A percentile compares a stretch with the other conserved stretches of the same genome.
These are phyloP conservation scores for Noctuana brunneofusca DNA, from an alignment of 2,888 invertebrate species.

Conservation along the genomic window DNA sequence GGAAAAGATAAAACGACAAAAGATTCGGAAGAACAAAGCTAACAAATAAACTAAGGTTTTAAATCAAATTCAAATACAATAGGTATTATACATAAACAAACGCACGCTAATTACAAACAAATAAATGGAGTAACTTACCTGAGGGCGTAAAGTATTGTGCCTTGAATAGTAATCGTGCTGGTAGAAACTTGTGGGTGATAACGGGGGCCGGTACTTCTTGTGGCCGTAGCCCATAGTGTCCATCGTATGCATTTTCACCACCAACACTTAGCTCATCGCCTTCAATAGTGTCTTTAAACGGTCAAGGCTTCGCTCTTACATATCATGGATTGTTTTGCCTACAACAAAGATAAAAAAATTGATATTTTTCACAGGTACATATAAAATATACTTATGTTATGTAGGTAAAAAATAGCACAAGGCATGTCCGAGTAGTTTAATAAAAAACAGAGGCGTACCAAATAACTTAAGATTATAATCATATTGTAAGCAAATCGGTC, in stretches of 20 bases:
- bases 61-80: too few relatives aligned
- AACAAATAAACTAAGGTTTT: too few relatives aligned
- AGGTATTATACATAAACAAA: too few relatives aligned
- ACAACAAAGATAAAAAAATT: constrained; percentile 23
- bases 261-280: constrained; percentile 15
- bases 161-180: constrained; percentile 81
- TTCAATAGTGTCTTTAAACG: constrained; percentile 5
- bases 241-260: constrained; percentile 77
- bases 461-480: too few relatives aligned
- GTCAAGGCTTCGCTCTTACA: constrained; percentile 35
- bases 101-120: too few relatives aligned
- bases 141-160: constrained; percentile 76
- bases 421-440: too few relatives aligned
- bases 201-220: constrained; percentile 84
- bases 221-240: constrained; percentile 85
- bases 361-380: background rate
- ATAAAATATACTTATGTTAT: too few relatives aligned
- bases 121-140: constrained; percentile 53
- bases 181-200: constrained; percentile 84
- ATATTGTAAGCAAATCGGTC: too few relatives aligned
- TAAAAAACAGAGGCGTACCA: too few relatives aligned
- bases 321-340: constrained; percentile 38
- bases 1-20: too few relatives aligned
- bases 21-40: too few relatives aligned
- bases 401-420: too few relatives aligned